A percentile compares a stretch with the other conserved stretches of the same genome.
phyloP scores from a whole-genome alignment of 1,140 invertebrate species.

The Centruroides vittatus region DNA sequence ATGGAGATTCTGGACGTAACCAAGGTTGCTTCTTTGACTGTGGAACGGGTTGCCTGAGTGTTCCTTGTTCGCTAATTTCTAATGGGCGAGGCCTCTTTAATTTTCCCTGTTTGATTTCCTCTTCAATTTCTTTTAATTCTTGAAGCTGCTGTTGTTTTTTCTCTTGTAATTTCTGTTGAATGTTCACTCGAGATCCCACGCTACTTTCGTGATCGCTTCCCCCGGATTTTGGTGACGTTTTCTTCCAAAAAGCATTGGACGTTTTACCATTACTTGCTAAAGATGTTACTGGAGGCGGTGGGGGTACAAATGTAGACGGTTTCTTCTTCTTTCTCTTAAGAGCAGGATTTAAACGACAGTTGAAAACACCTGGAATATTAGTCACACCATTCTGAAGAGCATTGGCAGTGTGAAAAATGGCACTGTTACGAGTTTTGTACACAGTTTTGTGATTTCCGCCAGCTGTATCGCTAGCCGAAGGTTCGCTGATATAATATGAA shows the following conservation, averaged over 20 bases:
- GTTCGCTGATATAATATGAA: not conserved
- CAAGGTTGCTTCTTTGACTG: constrained; percentile 38
- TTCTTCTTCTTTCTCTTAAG: constrained; percentile 75
- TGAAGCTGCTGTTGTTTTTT: constrained; percentile 76
- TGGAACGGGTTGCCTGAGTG: constrained; percentile 30
- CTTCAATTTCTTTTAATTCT: constrained; percentile 58
- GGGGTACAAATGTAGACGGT: constrained; percentile 68
- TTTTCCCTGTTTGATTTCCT: constrained; percentile 68
- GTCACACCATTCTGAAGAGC: constrained; percentile 16
- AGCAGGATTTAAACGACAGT: constrained; percentile 68
- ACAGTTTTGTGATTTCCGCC: not conserved
- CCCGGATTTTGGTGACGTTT: constrained; percentile 43
- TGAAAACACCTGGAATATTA: constrained; percentile 58
- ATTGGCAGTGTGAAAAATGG: constrained; percentile 13
- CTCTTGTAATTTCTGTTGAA: constrained; percentile 70
- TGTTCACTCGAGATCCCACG: constrained; percentile 60
- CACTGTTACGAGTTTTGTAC: constrained; percentile 15
- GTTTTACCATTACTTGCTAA: constrained; percentile 19
- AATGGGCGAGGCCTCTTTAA: constrained; percentile 38
- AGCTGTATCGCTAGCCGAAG: not conserved
- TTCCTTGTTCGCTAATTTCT: constrained; percentile 28
- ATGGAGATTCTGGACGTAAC: constrained; percentile 20
- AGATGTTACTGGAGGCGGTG: constrained; percentile 36
- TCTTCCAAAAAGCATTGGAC: constrained; percentile 60
- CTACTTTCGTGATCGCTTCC: constrained; percentile 55